Base-by-base conservation (phyloP, 2,888 invertebrate genomes). In the Caenorhabditis zanzibari region DNA sequence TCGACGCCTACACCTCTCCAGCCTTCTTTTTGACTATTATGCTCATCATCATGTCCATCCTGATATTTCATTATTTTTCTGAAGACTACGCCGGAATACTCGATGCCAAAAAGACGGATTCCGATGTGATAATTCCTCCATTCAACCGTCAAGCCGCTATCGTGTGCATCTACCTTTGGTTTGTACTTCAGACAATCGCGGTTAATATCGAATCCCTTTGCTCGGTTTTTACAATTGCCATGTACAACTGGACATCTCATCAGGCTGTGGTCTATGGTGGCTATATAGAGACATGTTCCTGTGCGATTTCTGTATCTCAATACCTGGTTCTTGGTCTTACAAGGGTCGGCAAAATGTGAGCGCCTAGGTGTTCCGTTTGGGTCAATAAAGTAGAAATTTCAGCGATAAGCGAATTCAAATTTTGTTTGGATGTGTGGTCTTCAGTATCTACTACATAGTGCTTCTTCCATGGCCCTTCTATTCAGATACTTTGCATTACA, bases 231-330 rank as follows among this genome's bases (percentile, higher is more conserved):
- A 86, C 85, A 32, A 88, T 88, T 41, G 84, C 85, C 32, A 88
- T 88, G 86, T 88, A 84, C 74, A 84, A 83, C 28, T 88, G 88
- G 88, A 86, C 76, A 7, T 84, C 85, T n/a, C 72, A 82, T 28
- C 75, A 88, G 52, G 88, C 88, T 10, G 84, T 86, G 16, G 73
- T 86, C 19, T 88, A 86, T 64, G 85, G 84, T 61, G 86, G 88
- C 24, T 79, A 86, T 47, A 82, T 86, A 28, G 85, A 86, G 69
- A 81, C 83, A 10, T 35, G 61, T 7, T 77, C 83, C 1, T 88
- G 88, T 69, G 58, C 83, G 0, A 28, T 82, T 52, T 81, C 80
- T 10, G 86, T 86, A 6, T 24, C 74, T 19, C 75, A 77, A 16
- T 86, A 88, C 54, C 32, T 84, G 10, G 14, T 84, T 5, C 52